Conservation (phyloP, 2,888 invertebrate species). For the Latrodectus elegans region DNA sequence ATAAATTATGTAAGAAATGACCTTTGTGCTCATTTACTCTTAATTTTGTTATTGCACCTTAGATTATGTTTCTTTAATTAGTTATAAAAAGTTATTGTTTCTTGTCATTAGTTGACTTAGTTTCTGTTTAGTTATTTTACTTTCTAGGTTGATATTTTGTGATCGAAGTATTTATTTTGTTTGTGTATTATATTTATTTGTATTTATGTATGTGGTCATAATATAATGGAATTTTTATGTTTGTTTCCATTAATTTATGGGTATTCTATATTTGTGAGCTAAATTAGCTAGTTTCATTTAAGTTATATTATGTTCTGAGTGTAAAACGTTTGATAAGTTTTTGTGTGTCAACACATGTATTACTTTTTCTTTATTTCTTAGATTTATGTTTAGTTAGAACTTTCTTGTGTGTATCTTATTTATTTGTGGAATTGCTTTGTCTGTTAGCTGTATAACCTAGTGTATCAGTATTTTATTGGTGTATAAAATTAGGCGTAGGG, state of each 20-base stretch:
- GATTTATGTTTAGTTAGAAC: background rate
- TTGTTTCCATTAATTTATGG: constrained; percentile 17
- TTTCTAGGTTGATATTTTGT: background rate
- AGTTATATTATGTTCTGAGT: background rate
- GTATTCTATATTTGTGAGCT: background rate
- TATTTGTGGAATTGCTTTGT: background rate
- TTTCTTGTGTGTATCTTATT: background rate
- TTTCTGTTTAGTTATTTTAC: constrained; percentile 1
- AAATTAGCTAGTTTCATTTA: background rate
- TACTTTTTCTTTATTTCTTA: background rate
- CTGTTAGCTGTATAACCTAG: background rate
- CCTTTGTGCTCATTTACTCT: background rate
- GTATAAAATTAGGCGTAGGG: constrained; percentile 1
- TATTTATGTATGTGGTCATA: constrained; percentile 7
- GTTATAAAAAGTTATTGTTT: background rate
- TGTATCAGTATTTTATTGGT: constrained; percentile 1
- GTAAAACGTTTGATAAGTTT: background rate
- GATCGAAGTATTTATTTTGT: constrained; percentile 30
- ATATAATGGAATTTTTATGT: constrained; percentile 21
- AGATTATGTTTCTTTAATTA: background rate
- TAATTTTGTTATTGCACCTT: background rate
- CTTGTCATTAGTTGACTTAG: background rate
- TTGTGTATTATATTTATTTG: constrained; percentile 16
- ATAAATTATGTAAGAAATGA: background rate
- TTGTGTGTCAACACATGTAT: background rate